Evolutionary conservation across 2,797 vertebrate species (phyloP), one percentile per base, ranked within the genome.

Genomic region (Acridotheres tristis): DNA sequence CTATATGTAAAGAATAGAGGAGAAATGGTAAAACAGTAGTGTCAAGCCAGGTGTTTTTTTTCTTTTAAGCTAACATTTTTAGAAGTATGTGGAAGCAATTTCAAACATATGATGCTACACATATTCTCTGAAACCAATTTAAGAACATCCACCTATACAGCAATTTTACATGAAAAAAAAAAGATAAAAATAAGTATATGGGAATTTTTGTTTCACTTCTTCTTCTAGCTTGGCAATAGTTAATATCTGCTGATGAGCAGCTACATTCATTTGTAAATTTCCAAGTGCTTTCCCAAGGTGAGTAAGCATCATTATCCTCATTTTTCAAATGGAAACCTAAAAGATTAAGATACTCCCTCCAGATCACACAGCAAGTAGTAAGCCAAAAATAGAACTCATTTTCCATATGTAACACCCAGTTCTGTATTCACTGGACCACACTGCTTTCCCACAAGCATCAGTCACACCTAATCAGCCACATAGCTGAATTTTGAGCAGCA

Each of bases 281-380:
- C 47, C 15, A 78, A 94, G 67, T 71, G 77, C 85, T 76, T 93
- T 90, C 71, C 69, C 91, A 73, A 96, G 80, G 91, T 92, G 79
- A 95, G 76, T 66, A 93, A 94, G 83, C 91, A 95, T 57, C 79
- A 94, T 93, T 91, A 94, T 94, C 47, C 71, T 85, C 55, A 94
- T 95, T 95, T 94, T 96, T 95, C 91, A 95, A 89, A 90, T 48
- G 73, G 76, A 91, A 94, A 96, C 95, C 67, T 45, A 67, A 86
- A 85, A 90, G 85, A 93, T 81, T 94, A 94, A 95, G 83, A 79
- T 86, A 88, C 29, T 94, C 88, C 83, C 88, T 94, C 74, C 53
- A 94, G 88, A 85, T 84, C 74, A 88, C 63, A 81, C 18, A 89
- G 73, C 66, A 90, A 88, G 55, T 79, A 81, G 83, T 34, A 90